These are phyloP conservation scores for Polymixis flavicincta DNA, from an alignment of 2,888 invertebrate species.

Conservation along the genomic window DNA sequence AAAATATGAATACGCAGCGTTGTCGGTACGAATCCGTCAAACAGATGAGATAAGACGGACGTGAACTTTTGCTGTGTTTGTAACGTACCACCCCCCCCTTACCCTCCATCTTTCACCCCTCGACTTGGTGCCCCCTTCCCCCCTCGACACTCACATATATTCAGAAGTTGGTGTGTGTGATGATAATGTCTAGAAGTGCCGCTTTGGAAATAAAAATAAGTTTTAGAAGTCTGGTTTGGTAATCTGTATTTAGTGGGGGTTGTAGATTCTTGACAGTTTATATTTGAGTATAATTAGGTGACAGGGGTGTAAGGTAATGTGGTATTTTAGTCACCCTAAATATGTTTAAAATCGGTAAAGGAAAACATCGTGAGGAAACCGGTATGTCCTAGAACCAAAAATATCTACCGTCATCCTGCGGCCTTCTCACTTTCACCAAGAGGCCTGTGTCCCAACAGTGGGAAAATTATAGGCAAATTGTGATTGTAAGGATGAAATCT, in stretches of 20 bases:
- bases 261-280: neutral
- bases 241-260: constrained; percentile 1
- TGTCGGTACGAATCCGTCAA: constrained; percentile 89
- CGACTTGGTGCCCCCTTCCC: constrained; percentile 50
- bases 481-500: too few relatives aligned
- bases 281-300: constrained; percentile 5
- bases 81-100: constrained; percentile 67
- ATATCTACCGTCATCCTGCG: too few relatives aligned
- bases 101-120: constrained; percentile 50
- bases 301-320: too few relatives aligned
- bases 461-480: too few relatives aligned
- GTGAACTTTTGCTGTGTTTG: constrained; percentile 87
- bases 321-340: neutral
- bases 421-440: too few relatives aligned
- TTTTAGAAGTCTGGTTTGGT: constrained; percentile 5
- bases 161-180: constrained; percentile 66
- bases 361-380: too few relatives aligned
- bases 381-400: too few relatives aligned
- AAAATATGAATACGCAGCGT: constrained; percentile 88
- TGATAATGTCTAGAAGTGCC: constrained; percentile 61
- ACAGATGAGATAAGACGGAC: constrained; percentile 88
- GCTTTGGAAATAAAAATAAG: constrained; percentile 61
- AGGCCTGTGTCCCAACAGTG: too few relatives aligned
- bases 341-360: too few relatives aligned
- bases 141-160: constrained; percentile 69